phyloP scores from a whole-genome alignment of 2,797 vertebrate genomes.

The Etheostoma nigrum region DNA sequence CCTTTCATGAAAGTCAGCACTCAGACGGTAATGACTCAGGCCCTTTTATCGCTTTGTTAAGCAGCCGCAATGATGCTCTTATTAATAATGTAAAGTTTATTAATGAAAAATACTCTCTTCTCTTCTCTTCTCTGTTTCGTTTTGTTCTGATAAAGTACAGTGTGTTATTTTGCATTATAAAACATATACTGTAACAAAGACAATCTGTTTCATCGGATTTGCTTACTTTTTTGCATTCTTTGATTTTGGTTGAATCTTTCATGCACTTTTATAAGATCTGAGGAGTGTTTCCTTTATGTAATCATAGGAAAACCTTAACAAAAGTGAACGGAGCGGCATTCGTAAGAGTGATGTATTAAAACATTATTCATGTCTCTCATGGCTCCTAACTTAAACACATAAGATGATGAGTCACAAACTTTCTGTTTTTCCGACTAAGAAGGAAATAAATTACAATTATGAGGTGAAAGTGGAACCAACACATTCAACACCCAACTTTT shows the following conservation, averaged over 20 bases:
- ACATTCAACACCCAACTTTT: not conserved
- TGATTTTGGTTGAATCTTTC: not conserved
- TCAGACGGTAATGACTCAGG: constrained; percentile 57
- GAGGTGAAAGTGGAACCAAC: constrained; percentile 10
- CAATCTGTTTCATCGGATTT: not conserved
- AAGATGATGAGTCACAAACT: constrained; percentile 43
- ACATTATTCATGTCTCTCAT: constrained; percentile 33
- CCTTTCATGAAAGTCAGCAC: constrained; percentile 52
- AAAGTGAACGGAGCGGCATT: not conserved
- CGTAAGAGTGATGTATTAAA: constrained; percentile 11
- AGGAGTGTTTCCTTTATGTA: constrained; percentile 19
- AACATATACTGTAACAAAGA: not conserved
- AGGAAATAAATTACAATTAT: constrained; percentile 29
- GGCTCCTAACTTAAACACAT: constrained; percentile 20
- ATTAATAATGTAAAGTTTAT: constrained; percentile 69
- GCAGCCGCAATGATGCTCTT: constrained; percentile 66
- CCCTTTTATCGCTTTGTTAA: constrained; percentile 67
- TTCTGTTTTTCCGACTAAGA: constrained; percentile 29
- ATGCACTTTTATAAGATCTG: constrained; percentile 20
- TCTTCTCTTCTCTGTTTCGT: constrained; percentile 1
- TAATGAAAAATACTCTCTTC: constrained; percentile 33
- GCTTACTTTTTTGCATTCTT: not conserved
- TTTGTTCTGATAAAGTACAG: not conserved
- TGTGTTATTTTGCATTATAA: not conserved
- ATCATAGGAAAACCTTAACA: constrained; percentile 4